phyloP scores from a whole-genome alignment of 2,888 invertebrate genomes.

The Meandrusa payeni region DNA sequence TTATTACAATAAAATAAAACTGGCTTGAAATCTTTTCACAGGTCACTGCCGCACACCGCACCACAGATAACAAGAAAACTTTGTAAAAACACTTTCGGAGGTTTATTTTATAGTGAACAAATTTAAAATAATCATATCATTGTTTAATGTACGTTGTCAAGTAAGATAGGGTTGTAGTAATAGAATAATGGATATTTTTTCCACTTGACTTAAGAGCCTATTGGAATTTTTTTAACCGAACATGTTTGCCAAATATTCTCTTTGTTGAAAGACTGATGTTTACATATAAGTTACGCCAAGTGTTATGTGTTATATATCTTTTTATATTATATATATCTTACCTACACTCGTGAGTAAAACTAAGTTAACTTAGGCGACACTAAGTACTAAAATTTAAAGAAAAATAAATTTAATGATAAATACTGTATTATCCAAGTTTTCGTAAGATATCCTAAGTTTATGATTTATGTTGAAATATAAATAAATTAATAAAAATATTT shows the following conservation, averaged over 20 bases:
- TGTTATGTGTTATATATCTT: constrained; percentile 1
- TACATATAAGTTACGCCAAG: constrained; percentile 29
- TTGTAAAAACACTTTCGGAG: constrained; percentile 16
- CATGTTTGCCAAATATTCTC: constrained; percentile 20
- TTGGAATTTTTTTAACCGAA: constrained; percentile 25
- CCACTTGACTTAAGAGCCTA: constrained; percentile 2
- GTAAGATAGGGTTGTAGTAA: constrained; percentile 6
- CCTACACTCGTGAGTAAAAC: too few species aligned
- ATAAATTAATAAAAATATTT: too few species aligned
- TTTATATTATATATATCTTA: neutral
- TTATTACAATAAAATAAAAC: constrained; percentile 8
- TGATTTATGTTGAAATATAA: too few species aligned
- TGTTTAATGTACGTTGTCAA: constrained; percentile 15
- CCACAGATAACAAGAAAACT: constrained; percentile 60
- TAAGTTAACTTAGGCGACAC: too few species aligned
- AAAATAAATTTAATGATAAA: too few species aligned
- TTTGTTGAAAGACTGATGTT: constrained; percentile 70
- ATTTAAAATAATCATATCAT: constrained; percentile 31
- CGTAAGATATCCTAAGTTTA: too few species aligned
- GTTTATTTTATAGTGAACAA: constrained; percentile 26
- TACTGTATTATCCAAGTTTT: too few species aligned
- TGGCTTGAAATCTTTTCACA: constrained; percentile 41
- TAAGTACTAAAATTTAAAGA: too few species aligned
- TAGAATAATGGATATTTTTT: constrained; percentile 4
- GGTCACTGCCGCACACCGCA: constrained; percentile 73